A percentile compares a stretch with the other conserved stretches of the same genome.
Evolutionary conservation across 2,888 invertebrate genomes (phyloP).

Genomic region (Resseliella maxima): DNA sequence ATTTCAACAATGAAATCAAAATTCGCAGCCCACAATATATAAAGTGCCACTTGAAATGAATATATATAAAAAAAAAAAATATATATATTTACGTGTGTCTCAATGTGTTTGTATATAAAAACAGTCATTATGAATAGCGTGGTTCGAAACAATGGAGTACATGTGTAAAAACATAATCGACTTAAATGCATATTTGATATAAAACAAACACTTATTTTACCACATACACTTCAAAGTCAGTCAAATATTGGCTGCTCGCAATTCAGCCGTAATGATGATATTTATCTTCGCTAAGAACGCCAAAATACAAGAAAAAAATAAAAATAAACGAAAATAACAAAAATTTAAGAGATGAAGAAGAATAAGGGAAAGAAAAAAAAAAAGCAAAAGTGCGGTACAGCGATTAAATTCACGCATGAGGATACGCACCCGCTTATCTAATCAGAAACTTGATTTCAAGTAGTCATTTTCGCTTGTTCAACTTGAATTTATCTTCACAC

Average conservation of each 20-base stretch:
- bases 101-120: too few species aligned
- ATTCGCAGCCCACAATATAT: not conserved
- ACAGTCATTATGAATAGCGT: not conserved
- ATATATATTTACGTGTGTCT: not conserved
- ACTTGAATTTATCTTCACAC: not conserved
- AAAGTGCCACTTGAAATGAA: not conserved
- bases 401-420: slow-evolving; percentile 14
- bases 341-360: not conserved
- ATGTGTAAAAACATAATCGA: not conserved
- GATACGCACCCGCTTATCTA: not conserved
- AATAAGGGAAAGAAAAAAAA: not conserved
- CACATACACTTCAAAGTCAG: not conserved
- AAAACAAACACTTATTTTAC: not conserved
- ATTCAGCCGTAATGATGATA: not conserved
- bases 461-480: not conserved
- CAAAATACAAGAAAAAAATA: not conserved
- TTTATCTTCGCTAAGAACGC: not conserved
- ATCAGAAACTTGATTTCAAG: slow-evolving; percentile 10
- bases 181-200: slow-evolving; percentile 32
- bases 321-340: too few species aligned
- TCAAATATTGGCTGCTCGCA: not conserved
- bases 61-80: not conserved
- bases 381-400: not conserved
- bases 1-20: not conserved
- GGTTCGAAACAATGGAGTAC: not conserved